These are phyloP conservation scores for Drosophila merina DNA, from an alignment of 2,888 invertebrate species.

Conservation along the genomic window DNA sequence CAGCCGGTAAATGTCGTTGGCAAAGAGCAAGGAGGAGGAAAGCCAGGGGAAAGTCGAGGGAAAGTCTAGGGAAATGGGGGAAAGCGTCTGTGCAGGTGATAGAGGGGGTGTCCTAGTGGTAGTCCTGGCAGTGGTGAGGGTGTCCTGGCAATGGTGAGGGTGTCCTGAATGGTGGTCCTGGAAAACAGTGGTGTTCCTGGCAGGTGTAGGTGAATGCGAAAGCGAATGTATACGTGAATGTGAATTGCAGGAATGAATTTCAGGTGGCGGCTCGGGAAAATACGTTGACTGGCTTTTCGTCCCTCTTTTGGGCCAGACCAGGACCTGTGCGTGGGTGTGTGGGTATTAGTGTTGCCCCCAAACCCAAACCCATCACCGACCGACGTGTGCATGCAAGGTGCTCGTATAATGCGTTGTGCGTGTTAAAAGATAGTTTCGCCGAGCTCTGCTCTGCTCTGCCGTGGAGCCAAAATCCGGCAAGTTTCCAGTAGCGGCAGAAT, in stretches of 20 bases:
- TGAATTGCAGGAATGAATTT: constrained; percentile 57
- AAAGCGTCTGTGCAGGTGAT: constrained; percentile 24
- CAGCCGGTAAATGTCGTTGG: constrained; percentile 70
- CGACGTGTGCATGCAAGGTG: constrained; percentile 75
- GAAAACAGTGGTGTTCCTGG: no score
- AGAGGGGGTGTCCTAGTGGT: not conserved
- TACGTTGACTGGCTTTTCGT: constrained; percentile 30
- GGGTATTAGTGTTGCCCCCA: constrained; percentile 1
- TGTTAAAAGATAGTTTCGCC: constrained; percentile 80
- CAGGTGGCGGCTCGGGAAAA: constrained; percentile 56
- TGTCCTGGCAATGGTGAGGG: not conserved
- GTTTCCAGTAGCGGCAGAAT: constrained; percentile 62
- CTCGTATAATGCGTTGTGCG: constrained; percentile 79
- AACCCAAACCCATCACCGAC: constrained; percentile 8
- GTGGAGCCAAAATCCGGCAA: constrained; percentile 55
- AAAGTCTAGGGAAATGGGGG: constrained; percentile 19
- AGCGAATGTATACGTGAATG: not conserved
- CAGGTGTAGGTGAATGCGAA: no score
- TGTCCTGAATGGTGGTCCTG: not conserved
- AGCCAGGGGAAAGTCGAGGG: constrained; percentile 21
- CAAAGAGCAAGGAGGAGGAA: constrained; percentile 45
- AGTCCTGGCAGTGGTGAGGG: not conserved
- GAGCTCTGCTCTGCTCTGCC: constrained; percentile 53
- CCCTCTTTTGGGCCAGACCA: constrained; percentile 10
- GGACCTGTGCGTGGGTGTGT: constrained; percentile 11